These are phyloP conservation scores for Plumapathes pennacea DNA, from an alignment of 92 coral and sea anemone species.

Conservation along the genomic window DNA sequence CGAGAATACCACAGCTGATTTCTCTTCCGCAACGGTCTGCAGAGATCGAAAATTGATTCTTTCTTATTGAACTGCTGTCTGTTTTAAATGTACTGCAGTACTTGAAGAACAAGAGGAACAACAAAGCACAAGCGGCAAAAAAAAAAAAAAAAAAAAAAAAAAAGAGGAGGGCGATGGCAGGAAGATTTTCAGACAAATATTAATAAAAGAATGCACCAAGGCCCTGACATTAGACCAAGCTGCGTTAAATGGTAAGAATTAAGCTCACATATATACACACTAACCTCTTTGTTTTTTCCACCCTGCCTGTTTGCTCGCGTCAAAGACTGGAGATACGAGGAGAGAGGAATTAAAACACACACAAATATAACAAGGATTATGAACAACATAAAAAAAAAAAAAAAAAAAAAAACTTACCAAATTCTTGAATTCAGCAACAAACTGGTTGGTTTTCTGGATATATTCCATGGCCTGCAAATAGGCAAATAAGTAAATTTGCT, in stretches of 20 bases:
- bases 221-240: background rate
- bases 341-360: background rate
- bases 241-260: background rate
- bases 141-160: no score
- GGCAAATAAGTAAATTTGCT: no score
- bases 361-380: background rate
- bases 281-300: slow-evolving; percentile 93
- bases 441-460: slow-evolving; percentile 66
- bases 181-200: no score
- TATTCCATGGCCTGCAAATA: slow-evolving; percentile 84
- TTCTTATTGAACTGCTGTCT: no score
- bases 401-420: slow-evolving; percentile 58
- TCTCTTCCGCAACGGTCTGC: slow-evolving; percentile 88
- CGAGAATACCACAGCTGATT: slow-evolving; percentile 74
- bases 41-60: background rate
- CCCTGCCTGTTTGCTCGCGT: slow-evolving; percentile 91
- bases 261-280: no score
- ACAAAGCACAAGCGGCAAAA: no score
- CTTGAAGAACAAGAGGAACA: no score
- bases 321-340: slow-evolving; percentile 63
- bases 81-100: no score
- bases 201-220: no score
- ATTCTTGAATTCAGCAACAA: slow-evolving; percentile 90
- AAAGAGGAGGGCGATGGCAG: no score
- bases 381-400: background rate